Evolutionary conservation across 2,113 vertebrate genomes (phyloP).

Genomic region (Xiphophorus maculatus): DNA sequence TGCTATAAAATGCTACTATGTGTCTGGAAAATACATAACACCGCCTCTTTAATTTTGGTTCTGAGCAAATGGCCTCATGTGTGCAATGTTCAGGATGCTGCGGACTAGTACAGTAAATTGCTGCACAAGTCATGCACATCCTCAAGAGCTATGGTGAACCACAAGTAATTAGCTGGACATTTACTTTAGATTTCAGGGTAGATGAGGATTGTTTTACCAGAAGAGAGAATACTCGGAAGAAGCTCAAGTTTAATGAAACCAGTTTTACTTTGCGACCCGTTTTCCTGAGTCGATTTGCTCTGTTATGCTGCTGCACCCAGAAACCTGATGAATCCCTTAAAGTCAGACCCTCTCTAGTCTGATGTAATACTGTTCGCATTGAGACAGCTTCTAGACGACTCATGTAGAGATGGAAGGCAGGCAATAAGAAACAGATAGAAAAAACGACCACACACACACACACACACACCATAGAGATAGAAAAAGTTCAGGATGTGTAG

Average conservation of each 20-base stretch:
- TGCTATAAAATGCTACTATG: too few relatives aligned
- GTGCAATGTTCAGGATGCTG: background rate
- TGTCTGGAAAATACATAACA: too few relatives aligned
- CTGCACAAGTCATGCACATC: background rate
- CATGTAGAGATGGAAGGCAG: background rate
- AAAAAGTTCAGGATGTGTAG: background rate
- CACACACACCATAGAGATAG: background rate
- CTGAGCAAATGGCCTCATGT: background rate
- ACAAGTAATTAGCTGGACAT: background rate
- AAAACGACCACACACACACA: background rate
- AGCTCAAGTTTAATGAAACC: background rate
- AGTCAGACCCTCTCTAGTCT: conserved; percentile 30
- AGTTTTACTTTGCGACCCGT: too few relatives aligned
- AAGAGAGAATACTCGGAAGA: background rate
- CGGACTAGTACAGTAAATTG: too few relatives aligned
- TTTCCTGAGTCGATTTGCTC: background rate
- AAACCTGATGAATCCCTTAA: conserved; percentile 30
- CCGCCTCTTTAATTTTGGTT: too few relatives aligned
- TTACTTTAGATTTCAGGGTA: background rate
- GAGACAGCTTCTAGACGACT: conserved; percentile 8
- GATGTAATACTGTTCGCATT: conserved; percentile 28
- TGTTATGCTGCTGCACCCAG: background rate
- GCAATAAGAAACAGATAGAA: background rate
- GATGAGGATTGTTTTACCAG: background rate
- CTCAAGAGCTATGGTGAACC: background rate